Evolutionary conservation across 2,113 vertebrate genomes (phyloP).

Genomic region (Pycnonotus jocosus): DNA sequence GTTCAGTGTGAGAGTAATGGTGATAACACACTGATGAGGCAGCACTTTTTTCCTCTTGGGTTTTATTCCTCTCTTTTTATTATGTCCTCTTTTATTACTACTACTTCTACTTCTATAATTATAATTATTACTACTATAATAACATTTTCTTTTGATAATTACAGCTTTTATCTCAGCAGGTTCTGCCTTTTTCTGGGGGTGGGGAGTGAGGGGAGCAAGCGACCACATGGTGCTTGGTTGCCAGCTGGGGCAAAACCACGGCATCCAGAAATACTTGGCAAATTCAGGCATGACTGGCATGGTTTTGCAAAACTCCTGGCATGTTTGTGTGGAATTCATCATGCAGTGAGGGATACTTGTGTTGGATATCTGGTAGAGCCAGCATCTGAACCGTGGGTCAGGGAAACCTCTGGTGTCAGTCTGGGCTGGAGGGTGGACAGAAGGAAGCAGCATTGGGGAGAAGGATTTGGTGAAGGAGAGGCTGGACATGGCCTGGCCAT

Average conservation of each 20-base stretch:
- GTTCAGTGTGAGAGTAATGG: background rate
- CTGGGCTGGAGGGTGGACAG: background rate
- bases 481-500: background rate
- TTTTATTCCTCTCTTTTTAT: background rate
- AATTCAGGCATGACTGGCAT: background rate
- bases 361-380: background rate
- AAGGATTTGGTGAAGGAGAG: background rate
- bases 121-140: background rate
- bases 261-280: background rate
- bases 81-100: background rate
- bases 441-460: background rate
- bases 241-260: background rate
- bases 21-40: background rate
- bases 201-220: background rate
- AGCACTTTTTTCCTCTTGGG: background rate
- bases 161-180: background rate
- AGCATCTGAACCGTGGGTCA: too few species aligned
- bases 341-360: background rate
- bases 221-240: rapidly evolving
- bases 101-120: background rate
- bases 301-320: background rate
- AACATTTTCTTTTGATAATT: background rate
- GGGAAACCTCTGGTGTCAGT: background rate
- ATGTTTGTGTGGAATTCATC: background rate
- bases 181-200: background rate